A percentile compares a stretch with the other conserved stretches of the same genome.
phyloP scores from a whole-genome alignment of 2,888 invertebrate species.

The Drosophila prostipennis region DNA sequence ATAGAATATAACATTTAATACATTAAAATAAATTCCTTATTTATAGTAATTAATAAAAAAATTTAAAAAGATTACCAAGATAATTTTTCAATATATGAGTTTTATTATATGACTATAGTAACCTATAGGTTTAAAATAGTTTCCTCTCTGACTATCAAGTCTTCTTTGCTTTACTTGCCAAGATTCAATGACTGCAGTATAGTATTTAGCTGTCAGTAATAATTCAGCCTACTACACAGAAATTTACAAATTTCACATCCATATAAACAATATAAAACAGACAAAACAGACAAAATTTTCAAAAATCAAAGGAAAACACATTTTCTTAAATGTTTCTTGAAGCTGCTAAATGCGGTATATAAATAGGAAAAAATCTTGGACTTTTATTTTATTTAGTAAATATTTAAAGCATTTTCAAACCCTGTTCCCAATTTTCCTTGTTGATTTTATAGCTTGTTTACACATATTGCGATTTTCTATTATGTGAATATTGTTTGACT shows the following conservation, averaged over 20 bases:
- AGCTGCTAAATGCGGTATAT: not conserved
- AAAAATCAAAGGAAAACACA: too few relatives aligned
- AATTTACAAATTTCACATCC: not conserved
- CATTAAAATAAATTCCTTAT: too few relatives aligned
- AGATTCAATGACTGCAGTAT: not conserved
- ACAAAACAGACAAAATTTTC: not conserved
- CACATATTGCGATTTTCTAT: not conserved
- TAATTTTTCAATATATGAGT: too few relatives aligned
- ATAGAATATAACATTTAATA: too few relatives aligned
- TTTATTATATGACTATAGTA: too few relatives aligned
- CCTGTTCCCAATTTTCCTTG: not conserved
- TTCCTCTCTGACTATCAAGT: not conserved
- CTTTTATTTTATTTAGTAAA: not conserved
- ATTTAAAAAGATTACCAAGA: too few relatives aligned
- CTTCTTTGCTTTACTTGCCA: not conserved
- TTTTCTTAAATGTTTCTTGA: too few relatives aligned
- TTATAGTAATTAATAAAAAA: too few relatives aligned
- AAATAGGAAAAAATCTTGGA: not conserved
- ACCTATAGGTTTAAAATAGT: not conserved
- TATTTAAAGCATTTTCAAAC: not conserved
- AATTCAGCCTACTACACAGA: not conserved
- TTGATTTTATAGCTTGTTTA: slow-evolving; percentile 1
- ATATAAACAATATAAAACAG: not conserved
- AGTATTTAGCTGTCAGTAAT: not conserved
- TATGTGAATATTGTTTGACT: not conserved